Base-by-base conservation (phyloP, 2,797 vertebrate genomes). In the Gallinago nigripennis region DNA sequence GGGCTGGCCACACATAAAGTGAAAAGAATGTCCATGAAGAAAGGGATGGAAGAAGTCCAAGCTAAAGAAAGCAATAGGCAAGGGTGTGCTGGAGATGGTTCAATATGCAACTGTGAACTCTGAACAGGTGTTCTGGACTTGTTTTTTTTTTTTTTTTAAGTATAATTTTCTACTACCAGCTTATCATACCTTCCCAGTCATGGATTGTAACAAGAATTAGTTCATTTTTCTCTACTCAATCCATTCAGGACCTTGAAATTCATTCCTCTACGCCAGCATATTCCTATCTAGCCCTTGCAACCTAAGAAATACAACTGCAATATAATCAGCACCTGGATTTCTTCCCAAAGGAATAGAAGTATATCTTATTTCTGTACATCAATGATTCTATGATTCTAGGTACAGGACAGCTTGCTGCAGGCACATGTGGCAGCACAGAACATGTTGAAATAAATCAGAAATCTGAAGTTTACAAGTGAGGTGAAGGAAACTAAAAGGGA, bases 21-120 rank as follows among this genome's bases (percentile, higher is more conserved):
- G 96, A 79, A 94, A 97, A 95, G 96, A 97, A 97, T 97, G 94
- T 94, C 95, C 97, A 93, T 90, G 95, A 92, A 97, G 94, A 90
- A 86, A 51, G 17, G 57, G 65, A 78, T 90, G 85, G 93, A 93
- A 88, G 86, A 84, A 87, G 90, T 93, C 90, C 94, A 95, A 89
- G 90, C 92, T 94, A 73, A 85, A 56, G 37, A 92, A 82, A 81
- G 87, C 31, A 46, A 69, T 48, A 90, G 76, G 76, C 86, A 68
- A 84, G 87, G 31, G 54, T 56, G 46, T 48, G 41, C 50, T 91
- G 81, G 95, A 87, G 95, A 76, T 77, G 78, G 60, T 72, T 94
- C 94, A 45, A 0, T 33, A 27, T 11, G 71, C 70, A 95, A 90
- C 78, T 88, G 83, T 65, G 57, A 66, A 61, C 56, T 84, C 94